These are phyloP conservation scores for Sinosuthora webbiana DNA, from an alignment of 2,113 vertebrate species.

Conservation along the genomic window DNA sequence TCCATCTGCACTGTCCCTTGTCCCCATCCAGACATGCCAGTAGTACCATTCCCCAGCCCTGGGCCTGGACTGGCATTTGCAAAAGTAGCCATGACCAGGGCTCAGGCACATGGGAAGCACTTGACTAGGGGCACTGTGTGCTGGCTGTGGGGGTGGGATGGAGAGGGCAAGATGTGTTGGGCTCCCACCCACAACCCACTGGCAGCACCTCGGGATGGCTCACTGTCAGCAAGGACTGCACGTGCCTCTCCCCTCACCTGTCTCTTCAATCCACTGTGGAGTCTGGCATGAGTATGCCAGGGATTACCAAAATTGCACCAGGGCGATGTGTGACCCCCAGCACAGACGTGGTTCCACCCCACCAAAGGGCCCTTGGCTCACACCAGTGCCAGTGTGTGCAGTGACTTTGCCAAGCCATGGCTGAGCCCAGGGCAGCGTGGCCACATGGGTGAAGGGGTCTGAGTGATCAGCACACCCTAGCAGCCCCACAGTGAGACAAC, in stretches of 20 bases:
- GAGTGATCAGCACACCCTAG: accelerated
- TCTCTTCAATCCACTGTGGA: not conserved
- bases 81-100: not conserved
- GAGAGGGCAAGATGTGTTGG: not conserved
- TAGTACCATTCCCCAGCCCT: not conserved
- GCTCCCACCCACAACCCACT: accelerated
- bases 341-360: accelerated
- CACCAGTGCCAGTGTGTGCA: accelerated
- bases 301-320: accelerated
- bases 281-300: not conserved
- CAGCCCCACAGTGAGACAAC: not conserved
- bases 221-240: accelerated
- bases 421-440: not conserved
- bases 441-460: accelerated
- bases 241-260: not conserved
- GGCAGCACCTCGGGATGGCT: accelerated
- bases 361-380: accelerated
- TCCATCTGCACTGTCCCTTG: not conserved
- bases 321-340: accelerated
- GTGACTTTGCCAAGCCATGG: not conserved
- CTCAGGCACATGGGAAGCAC: not conserved
- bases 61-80: not conserved
- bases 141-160: accelerated
- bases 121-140: not conserved
- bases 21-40: not conserved